Base-by-base conservation (phyloP, 2,113 vertebrate species). In the Okapia johnstoni region DNA sequence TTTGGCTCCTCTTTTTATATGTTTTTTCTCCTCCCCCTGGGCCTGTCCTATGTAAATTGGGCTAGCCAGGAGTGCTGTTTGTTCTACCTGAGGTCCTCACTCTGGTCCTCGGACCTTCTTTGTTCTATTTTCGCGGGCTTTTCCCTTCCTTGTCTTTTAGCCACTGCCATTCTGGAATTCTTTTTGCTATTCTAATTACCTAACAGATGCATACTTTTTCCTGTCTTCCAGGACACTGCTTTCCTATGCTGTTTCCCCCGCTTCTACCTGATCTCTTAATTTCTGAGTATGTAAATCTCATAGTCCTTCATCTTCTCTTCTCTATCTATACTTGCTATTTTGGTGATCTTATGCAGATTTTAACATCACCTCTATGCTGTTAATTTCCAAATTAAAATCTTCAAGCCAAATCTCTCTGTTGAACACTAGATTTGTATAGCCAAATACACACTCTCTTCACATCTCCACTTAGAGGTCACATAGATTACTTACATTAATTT, bases 31-130 rank as follows among this genome's bases (percentile, higher is more conserved):
- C 61, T n/a, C 16, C 61, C 16, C 1, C 16, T 33, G 10, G 66
- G 19, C n/a, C n/a, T 0, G 5, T 2, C 0, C 19, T 40, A 6
- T 70, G 66, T 70, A 70, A 40, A 23, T 0, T 40, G 66, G 19
- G 66, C n/a, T 3, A 70, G 17, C n/a, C 19, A 70, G 66, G 19
- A 23, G n/a, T 13, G 66, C n/a, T 23, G 19, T 70, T 40, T 40
- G n/a, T 70, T 36, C 17, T 1, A 5, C n/a, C 9, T 40, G 66
- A 70, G n/a, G 19, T 70, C n/a, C n/a, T 70, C 66, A 40, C 19
- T 70, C 66, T 23, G n/a, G 66, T 70, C 66, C 5, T 6, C 0
- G 1, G n/a, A 70, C 10, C 5, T 40, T 40, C 66, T 0, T 23
- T 40, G 2, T 23, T 36, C 10, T 40, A 23, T 13, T 23, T 70